Evolutionary conservation across 2,113 vertebrate genomes (phyloP).

Genomic region (Alouatta palliata): DNA sequence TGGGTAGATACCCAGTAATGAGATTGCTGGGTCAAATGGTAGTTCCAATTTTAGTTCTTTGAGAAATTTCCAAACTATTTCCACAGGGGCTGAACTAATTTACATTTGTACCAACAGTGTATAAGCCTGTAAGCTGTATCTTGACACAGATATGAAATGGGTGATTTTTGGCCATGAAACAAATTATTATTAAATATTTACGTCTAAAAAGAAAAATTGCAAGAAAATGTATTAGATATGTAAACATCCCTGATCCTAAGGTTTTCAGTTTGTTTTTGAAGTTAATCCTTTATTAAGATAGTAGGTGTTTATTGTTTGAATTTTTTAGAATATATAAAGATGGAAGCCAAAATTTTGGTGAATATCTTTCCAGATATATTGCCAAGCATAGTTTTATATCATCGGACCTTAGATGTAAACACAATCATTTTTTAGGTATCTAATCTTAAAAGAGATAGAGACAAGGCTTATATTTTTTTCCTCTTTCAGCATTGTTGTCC

Average conservation of each 20-base stretch:
- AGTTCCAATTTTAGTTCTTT: no score
- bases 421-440: background rate
- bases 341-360: constrained; percentile 12
- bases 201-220: background rate
- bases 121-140: background rate
- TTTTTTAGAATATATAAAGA: background rate
- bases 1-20: no score
- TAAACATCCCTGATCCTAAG: background rate
- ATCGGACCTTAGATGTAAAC: background rate
- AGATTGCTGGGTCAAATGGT: no score
- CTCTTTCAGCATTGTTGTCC: constrained; percentile 88
- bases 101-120: no score
- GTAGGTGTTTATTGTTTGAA: background rate
- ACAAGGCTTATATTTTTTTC: constrained; percentile 29
- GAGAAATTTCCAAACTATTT: no score
- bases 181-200: constrained; percentile 23
- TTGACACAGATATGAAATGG: constrained; percentile 21
- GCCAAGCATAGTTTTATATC: background rate
- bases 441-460: constrained; percentile 41
- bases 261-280: background rate
- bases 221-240: background rate
- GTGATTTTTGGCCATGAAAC: background rate
- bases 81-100: no score
- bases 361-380: constrained; percentile 10
- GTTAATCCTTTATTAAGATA: constrained; percentile 25